Evolutionary conservation across 2,797 vertebrate genomes (phyloP).

Genomic region (Fistularia tabacaria): DNA sequence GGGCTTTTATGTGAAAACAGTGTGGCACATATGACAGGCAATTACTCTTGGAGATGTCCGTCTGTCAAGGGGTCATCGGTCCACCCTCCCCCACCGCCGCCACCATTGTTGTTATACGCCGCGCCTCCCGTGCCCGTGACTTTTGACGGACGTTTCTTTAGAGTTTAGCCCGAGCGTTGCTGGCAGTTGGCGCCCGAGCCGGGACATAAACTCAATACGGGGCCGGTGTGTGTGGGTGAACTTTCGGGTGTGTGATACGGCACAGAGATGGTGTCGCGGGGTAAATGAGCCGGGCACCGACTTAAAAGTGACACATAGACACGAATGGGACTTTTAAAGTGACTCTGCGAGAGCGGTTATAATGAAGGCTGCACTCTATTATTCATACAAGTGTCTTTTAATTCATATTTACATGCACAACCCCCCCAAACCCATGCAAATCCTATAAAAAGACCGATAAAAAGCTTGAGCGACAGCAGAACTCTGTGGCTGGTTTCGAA

Average conservation of each 20-base stretch:
- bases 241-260: slow-evolving; percentile 16
- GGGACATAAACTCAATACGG: slow-evolving; percentile 71
- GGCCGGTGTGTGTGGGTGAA: slow-evolving; percentile 47
- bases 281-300: slow-evolving; percentile 7
- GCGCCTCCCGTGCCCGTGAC: slow-evolving; percentile 40
- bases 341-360: slow-evolving; percentile 4
- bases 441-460: slow-evolving; percentile 32
- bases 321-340: slow-evolving; percentile 9
- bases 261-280: slow-evolving; percentile 7
- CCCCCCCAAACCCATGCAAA: slow-evolving; percentile 10
- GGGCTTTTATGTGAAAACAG: slow-evolving; percentile 64
- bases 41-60: slow-evolving; percentile 69
- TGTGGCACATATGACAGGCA: slow-evolving; percentile 66
- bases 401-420: slow-evolving; percentile 45
- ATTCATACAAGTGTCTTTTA: slow-evolving; percentile 45
- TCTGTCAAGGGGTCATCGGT: slow-evolving; percentile 56
- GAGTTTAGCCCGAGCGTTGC: slow-evolving; percentile 39
- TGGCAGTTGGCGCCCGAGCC: slow-evolving; percentile 46
- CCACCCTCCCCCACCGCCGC: background rate
- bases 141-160: slow-evolving; percentile 70
- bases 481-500: slow-evolving; percentile 22
- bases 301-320: slow-evolving; percentile 26
- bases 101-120: slow-evolving; percentile 63
- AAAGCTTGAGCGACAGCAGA: slow-evolving; percentile 42
- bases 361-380: slow-evolving; percentile 13